Base-by-base conservation (phyloP, 2,888 invertebrate species). In the Pharmacophagus antenor region DNA sequence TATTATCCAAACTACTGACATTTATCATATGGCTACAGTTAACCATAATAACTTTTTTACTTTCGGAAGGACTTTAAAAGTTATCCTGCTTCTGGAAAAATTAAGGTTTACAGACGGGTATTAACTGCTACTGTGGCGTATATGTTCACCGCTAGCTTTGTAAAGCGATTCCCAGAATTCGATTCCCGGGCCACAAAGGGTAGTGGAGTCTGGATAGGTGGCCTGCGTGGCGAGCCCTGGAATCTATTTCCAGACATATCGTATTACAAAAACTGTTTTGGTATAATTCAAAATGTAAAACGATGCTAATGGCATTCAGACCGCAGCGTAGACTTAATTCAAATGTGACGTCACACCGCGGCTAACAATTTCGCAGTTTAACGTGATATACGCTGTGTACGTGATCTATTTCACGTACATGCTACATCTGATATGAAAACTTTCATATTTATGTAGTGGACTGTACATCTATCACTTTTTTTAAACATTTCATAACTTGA, bases 341-440 rank as follows among this genome's bases (percentile, higher is more conserved):
- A 12, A 4, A 12, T 50, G 27, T 20, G 27, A 50, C 20, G 25
- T 27, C 18, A 27, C 18, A 37, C 20, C 12, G 31, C 0, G 31
- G 17, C 50, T 50, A 31, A 25, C 31, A 50, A 50, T 50, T 50
- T 31, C 12, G 50, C 27, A 37, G 50, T 31, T 37, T 20, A 50
- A 50, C 25, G 18, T 50, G 31, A 37, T 20, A 20, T 31, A 50
- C 20, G 31, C 18, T 31, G 4, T 4, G 31, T 20, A 50, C 50
- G 27, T 50, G 50, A 27, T 25, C n/a, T 25, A 15, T 49, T 49
- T n/a, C 49, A 23, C 25, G 49, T 15, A 48, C 22, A 23, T 37
- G n/a, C n/a, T 37, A 37, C 37, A 37, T 37, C n/a, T 37, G 37
- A n/a, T 37, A 37, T 6, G 15, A 6, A n/a, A 1, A 37, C 37